Conservation (phyloP, 2,888 invertebrate genomes). For the Lordiphosa andalusiaca region DNA sequence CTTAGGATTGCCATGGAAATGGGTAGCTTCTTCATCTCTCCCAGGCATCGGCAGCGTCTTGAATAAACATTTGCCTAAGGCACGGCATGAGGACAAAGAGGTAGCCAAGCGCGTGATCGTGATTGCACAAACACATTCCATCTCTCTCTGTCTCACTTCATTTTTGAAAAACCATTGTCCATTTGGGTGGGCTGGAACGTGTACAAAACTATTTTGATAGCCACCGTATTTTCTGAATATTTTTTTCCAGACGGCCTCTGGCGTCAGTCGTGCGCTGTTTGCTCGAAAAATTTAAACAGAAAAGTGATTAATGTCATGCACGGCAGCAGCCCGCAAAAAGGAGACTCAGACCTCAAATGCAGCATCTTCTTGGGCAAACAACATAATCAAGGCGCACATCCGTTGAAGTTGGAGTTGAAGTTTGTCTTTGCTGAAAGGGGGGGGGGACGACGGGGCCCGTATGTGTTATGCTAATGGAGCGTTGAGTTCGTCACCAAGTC, state of each 20-base stretch:
- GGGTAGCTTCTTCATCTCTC: constrained; percentile 28
- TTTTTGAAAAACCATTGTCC: constrained; percentile 31
- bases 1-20: constrained; percentile 48
- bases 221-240: constrained; percentile 47
- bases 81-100: constrained; percentile 57
- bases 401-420: constrained; percentile 3
- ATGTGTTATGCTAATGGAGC: constrained; percentile 69
- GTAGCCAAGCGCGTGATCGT: constrained; percentile 66
- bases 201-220: constrained; percentile 70
- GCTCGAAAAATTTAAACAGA: constrained; percentile 48
- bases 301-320: constrained; percentile 68
- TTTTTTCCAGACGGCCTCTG: constrained; percentile 34
- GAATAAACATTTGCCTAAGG: constrained; percentile 63
- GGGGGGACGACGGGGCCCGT: no score
- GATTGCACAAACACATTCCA: constrained; percentile 50
- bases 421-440: neutral
- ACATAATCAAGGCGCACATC: constrained; percentile 70
- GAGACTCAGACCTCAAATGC: constrained; percentile 17
- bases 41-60: constrained; percentile 56
- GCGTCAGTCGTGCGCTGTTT: constrained; percentile 64
- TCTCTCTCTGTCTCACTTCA: neutral
- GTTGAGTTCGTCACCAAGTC: constrained; percentile 62
- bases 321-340: constrained; percentile 12
- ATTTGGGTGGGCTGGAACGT: constrained; percentile 72
- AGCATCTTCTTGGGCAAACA: constrained; percentile 42